Base-by-base conservation (phyloP, 2,888 invertebrate genomes). In the Tenthredo distinguenda region DNA sequence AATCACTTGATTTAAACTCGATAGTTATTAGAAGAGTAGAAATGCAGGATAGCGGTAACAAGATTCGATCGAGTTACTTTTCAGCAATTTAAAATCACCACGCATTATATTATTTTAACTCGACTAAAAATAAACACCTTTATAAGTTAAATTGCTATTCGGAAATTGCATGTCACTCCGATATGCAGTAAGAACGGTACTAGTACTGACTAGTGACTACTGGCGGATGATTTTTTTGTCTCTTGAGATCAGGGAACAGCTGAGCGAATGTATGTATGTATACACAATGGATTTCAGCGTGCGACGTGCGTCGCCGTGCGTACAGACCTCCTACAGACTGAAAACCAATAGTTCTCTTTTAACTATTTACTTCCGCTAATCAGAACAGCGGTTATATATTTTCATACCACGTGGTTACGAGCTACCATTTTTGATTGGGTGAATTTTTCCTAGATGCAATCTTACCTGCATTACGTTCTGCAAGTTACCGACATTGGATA, bases 101-200 rank as follows among this genome's bases (percentile, higher is more conserved):
- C 9, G 79, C 82, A 65, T 82, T 47, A 34, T 65, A 55, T 55
- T 55, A 55, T 55, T n/a, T 79, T 15, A 43, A 43, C 76, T 12
- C 12, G 43, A 82, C 65, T 82, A 82, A 26, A 82, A 82, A 82
- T 82, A 76, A 82, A 65, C 62, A 65, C 82, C 43, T 82, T 65
- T 26, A 12, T 65, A 47, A 21, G 40, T 65, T 65, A 0, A 43
- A 55, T 79, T 9, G 34, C 10, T 15, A 65, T 26, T 65, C 18
- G 26, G 18, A 43, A 82, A 34, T 43, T 65, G 82, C 82, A 65
- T 65, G 82, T 82, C 82, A 82, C 82, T 65, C 7, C 82, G 37
- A 55, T 34, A 26, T 47, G n/a, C 55, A 55, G n/a, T 10, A n/a
- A 55, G 55, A 55, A 55, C n/a, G 55, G n/a, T 55, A 55, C 55